Evolutionary conservation across 1,140 invertebrate genomes (phyloP).

Genomic region (Pogonomyrmex californicus): DNA sequence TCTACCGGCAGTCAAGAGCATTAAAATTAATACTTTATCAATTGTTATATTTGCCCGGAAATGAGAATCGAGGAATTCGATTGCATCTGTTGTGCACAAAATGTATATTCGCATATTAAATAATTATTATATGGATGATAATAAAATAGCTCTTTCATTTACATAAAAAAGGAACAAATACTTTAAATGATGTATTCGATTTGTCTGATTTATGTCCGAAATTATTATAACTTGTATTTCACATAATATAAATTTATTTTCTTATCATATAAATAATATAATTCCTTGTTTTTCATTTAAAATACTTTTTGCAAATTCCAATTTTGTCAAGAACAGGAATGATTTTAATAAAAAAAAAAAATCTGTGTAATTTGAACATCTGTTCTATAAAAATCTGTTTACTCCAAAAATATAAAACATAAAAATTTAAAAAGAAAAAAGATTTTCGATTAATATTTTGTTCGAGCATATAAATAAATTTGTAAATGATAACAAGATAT

Average conservation of each 20-base stretch:
- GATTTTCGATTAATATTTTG: not conserved
- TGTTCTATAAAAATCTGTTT: not conserved
- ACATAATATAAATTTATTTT: not conserved
- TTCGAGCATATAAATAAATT: not conserved
- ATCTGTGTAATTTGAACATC: not conserved
- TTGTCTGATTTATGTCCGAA: no score
- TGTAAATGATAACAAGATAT: not conserved
- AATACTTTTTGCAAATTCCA: not conserved
- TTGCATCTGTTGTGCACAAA: not conserved
- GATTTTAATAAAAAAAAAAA: not conserved
- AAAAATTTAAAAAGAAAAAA: not conserved
- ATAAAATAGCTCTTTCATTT: not conserved
- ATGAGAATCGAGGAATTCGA: not conserved
- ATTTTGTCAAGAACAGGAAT: not conserved
- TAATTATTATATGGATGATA: not conserved
- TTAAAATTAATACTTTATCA: slow-evolving; percentile 51
- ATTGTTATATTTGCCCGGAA: not conserved
- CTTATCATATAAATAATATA: not conserved
- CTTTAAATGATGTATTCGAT: not conserved
- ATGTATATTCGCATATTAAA: not conserved
- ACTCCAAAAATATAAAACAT: not conserved
- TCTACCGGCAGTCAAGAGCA: slow-evolving; percentile 26
- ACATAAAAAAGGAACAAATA: not conserved
- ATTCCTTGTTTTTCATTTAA: slow-evolving; percentile 13
- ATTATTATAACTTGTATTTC: not conserved